Evolutionary conservation across 2,888 invertebrate genomes (phyloP).

Genomic region (Conops quadrifasciatus): DNA sequence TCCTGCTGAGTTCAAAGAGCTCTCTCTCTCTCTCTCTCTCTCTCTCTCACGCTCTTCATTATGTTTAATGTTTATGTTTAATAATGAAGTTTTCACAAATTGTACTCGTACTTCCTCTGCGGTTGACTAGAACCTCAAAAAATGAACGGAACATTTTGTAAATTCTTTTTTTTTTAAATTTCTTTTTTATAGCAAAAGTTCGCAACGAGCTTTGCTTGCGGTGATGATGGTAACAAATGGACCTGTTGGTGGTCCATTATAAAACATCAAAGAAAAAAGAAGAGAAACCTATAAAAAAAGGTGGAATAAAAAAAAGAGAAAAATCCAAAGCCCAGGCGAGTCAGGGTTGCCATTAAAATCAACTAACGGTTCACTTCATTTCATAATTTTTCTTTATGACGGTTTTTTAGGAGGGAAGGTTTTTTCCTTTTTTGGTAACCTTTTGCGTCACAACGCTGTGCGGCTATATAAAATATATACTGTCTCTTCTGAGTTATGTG

Average conservation of each 20-base stretch:
- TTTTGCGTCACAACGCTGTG: constrained; percentile 9
- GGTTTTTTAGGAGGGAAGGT: not conserved
- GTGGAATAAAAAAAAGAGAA: not conserved
- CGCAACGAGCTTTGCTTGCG: constrained; percentile 25
- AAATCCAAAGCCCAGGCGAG: not conserved
- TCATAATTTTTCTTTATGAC: constrained; percentile 36
- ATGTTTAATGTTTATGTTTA: constrained; percentile 28
- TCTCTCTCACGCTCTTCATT: too few species aligned
- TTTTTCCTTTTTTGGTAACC: not conserved
- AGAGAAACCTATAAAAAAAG: not conserved
- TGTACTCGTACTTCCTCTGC: constrained; percentile 18
- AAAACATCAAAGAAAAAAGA: not conserved
- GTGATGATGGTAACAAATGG: constrained; percentile 2
- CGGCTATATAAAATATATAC: too few species aligned
- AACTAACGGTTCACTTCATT: constrained; percentile 40
- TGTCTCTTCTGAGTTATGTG: too few species aligned
- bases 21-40: too few species aligned
- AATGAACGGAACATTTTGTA: too few species aligned
- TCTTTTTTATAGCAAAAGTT: constrained; percentile 17
- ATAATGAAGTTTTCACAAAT: constrained; percentile 35
- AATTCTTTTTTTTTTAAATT: not conserved
- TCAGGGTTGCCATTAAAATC: constrained; percentile 37
- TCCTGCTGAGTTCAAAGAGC: too few species aligned
- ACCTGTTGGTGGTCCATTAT: constrained; percentile 24
- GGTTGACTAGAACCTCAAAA: not conserved